Evolutionary conservation across 2,888 invertebrate genomes (phyloP).

Genomic region (Andrena flavipes): DNA sequence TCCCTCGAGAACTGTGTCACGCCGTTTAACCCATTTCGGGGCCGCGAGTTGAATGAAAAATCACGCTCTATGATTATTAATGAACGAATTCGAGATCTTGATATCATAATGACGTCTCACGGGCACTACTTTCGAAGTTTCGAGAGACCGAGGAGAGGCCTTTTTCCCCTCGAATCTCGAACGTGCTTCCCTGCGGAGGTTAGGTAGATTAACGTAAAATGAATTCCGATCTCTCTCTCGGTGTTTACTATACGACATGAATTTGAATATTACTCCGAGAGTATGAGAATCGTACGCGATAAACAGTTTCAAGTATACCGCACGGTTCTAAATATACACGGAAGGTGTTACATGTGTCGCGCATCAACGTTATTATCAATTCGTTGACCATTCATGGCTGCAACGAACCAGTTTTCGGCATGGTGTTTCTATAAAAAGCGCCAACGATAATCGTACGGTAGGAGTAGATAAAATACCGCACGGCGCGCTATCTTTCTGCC

Average conservation of each 20-base stretch:
- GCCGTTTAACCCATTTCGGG: slow-evolving; percentile 14
- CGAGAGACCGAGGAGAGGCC: slow-evolving; percentile 15
- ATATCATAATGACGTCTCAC: background rate
- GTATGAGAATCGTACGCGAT: background rate
- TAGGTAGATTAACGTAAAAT: background rate
- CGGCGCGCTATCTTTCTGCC: slow-evolving; percentile 14
- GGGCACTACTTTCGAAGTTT: background rate
- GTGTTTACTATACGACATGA: too few species aligned
- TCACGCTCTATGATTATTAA: slow-evolving; percentile 16
- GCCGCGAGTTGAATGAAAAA: slow-evolving; percentile 31
- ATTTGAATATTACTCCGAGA: too few species aligned
- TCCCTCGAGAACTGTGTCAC: slow-evolving; percentile 25
- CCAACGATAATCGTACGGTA: slow-evolving; percentile 54
- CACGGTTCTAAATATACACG: slow-evolving; percentile 4
- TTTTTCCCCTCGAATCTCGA: background rate
- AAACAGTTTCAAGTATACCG: background rate
- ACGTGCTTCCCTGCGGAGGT: background rate
- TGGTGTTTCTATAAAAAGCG: slow-evolving; percentile 52
- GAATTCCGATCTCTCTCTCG: background rate
- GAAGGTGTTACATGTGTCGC: background rate
- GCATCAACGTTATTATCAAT: slow-evolving; percentile 1
- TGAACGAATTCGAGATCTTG: slow-evolving; percentile 8
- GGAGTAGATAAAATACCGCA: slow-evolving; percentile 53
- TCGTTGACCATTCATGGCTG: background rate
- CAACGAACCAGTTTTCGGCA: slow-evolving; percentile 4